These are phyloP conservation scores for Drosophila pegasa DNA, from an alignment of 2,888 invertebrate genomes.

Conservation along the genomic window DNA sequence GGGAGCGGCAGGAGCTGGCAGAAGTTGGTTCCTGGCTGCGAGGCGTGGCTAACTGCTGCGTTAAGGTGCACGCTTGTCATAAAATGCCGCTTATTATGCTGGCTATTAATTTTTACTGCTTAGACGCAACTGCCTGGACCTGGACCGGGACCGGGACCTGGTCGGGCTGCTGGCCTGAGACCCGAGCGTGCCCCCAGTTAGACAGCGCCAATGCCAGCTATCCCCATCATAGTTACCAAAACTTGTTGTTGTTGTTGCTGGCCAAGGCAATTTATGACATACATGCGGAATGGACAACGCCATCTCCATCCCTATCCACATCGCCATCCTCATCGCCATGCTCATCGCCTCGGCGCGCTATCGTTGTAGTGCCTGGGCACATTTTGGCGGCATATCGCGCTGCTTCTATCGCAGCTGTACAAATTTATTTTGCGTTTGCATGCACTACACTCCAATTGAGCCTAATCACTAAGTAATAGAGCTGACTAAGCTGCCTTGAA, in stretches of 20 bases:
- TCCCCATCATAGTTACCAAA: conserved; percentile 23
- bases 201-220: not conserved
- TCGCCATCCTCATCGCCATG: conserved; percentile 29
- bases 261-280: conserved; percentile 75
- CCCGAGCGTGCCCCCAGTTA: conserved; percentile 12
- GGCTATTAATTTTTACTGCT: conserved; percentile 81
- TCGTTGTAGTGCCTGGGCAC: conserved; percentile 22
- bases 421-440: conserved; percentile 69
- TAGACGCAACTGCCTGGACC: conserved; percentile 49
- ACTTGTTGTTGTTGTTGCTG: conserved; percentile 42
- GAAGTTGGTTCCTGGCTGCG: conserved; percentile 7
- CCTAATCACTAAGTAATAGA: conserved; percentile 18
- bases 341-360: conserved; percentile 9
- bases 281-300: conserved; percentile 63
- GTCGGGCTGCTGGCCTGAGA: conserved; percentile 6
- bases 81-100: conserved; percentile 82
- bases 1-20: conserved; percentile 1
- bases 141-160: conserved; percentile 11
- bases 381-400: conserved; percentile 64
- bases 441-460: conserved; percentile 30
- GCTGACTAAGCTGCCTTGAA: not conserved
- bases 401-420: conserved; percentile 67
- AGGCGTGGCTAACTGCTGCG: conserved; percentile 62
- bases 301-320: conserved; percentile 21
- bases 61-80: conserved; percentile 78